These are phyloP conservation scores for Anabacerthia variegaticeps DNA, from an alignment of 2,797 vertebrate species.

Conservation along the genomic window DNA sequence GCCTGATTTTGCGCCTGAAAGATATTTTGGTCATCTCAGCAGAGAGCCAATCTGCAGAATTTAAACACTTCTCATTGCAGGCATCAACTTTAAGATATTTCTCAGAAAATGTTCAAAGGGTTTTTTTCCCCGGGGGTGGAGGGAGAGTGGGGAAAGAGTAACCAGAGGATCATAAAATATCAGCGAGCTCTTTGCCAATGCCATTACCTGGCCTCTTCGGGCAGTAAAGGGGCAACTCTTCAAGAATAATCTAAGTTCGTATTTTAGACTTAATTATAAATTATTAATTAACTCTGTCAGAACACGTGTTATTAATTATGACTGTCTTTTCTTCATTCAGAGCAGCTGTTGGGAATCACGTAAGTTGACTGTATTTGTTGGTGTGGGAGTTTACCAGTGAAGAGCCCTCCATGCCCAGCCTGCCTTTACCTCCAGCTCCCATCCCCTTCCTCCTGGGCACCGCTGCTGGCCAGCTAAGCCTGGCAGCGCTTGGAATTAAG, in stretches of 20 bases:
- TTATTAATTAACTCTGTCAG: constrained; percentile 81
- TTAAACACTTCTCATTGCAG: constrained; percentile 62
- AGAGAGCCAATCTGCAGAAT: constrained; percentile 28
- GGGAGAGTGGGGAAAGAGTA: neutral
- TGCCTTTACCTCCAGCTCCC: neutral
- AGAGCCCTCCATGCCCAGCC: neutral
- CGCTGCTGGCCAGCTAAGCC: neutral
- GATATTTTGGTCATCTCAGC: constrained; percentile 28
- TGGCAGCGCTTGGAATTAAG: neutral
- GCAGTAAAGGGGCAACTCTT: constrained; percentile 58
- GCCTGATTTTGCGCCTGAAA: constrained; percentile 52
- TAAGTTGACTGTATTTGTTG: constrained; percentile 52
- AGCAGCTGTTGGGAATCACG: constrained; percentile 73
- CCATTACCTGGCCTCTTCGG: constrained; percentile 36
- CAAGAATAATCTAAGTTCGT: constrained; percentile 70
- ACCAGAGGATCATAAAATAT: constrained; percentile 13
- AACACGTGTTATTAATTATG: constrained; percentile 81
- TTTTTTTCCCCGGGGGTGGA: neutral
- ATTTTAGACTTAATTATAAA: constrained; percentile 79
- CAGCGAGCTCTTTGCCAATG: neutral
- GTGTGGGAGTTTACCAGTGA: constrained; percentile 19
- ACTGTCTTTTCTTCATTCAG: constrained; percentile 72
- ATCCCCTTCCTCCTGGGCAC: neutral
- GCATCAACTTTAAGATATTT: constrained; percentile 63
- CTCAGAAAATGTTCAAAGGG: constrained; percentile 41